Evolutionary conservation across 2,888 invertebrate species (phyloP).

Genomic region (Drosophila fulvimacula): DNA sequence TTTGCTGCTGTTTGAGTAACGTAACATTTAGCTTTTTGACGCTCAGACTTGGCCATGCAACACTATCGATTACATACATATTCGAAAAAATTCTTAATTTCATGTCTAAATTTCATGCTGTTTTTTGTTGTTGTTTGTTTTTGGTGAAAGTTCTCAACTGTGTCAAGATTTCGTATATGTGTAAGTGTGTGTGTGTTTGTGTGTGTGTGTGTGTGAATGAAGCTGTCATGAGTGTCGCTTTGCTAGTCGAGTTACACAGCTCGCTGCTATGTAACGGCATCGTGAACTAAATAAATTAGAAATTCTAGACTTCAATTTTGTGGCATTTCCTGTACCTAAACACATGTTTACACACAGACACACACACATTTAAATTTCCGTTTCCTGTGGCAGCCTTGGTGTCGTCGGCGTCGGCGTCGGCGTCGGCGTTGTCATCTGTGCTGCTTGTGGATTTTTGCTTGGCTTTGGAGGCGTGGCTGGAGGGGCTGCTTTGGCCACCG

Average conservation of each 20-base stretch:
- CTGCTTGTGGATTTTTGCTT: slow-evolving; percentile 17
- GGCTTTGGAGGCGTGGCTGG: slow-evolving; percentile 26
- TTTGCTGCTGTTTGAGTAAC: slow-evolving; percentile 31
- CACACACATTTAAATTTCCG: slow-evolving; percentile 77
- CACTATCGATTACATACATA: slow-evolving; percentile 36
- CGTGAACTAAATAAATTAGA: slow-evolving; percentile 12
- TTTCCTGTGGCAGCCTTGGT: slow-evolving; percentile 80
- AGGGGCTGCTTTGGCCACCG: slow-evolving; percentile 33
- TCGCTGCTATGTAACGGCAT: slow-evolving; percentile 39
- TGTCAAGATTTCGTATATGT: slow-evolving; percentile 15
- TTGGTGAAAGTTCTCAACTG: slow-evolving; percentile 13
- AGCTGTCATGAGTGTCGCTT: slow-evolving; percentile 48
- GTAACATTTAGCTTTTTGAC: slow-evolving; percentile 46
- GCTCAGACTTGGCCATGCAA: slow-evolving; percentile 35
- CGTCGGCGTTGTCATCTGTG: slow-evolving; percentile 24
- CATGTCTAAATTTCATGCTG: slow-evolving; percentile 56
- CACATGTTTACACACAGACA: slow-evolving; percentile 22
- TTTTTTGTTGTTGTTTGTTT: background rate
- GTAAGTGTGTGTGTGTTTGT: slow-evolving; percentile 2
- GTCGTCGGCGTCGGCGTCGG: slow-evolving; percentile 35
- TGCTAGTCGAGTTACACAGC: slow-evolving; percentile 32
- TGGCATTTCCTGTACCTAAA: slow-evolving; percentile 34
- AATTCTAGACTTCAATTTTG: slow-evolving; percentile 21
- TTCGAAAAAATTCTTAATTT: slow-evolving; percentile 52
- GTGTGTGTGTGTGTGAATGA: slow-evolving; percentile 25